A percentile compares a stretch with the other conserved stretches of the same genome.
Evolutionary conservation across 2,113 vertebrate species (phyloP).

Genomic region (Chloroceryle aenea): DNA sequence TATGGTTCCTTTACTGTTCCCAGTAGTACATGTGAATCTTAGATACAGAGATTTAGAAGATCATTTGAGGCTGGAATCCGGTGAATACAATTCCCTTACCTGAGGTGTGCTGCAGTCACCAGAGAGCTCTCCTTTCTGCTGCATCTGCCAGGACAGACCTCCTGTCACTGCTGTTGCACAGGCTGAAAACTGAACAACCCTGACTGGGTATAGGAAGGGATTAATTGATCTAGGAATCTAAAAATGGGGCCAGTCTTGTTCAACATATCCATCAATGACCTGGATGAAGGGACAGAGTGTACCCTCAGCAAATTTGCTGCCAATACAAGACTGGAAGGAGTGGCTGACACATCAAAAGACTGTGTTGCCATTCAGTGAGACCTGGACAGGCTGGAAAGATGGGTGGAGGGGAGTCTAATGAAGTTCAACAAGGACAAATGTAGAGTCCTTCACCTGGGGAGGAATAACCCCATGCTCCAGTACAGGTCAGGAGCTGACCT

Average conservation of each 20-base stretch:
- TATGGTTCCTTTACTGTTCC: neutral
- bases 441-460: no score
- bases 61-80: neutral
- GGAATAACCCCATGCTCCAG: no score
- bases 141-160: neutral
- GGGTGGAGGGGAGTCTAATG: no score
- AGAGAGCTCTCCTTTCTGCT: neutral
- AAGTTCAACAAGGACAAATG: no score
- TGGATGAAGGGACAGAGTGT: no score
- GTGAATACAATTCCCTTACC: neutral
- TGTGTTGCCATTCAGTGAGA: no score
- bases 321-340: no score
- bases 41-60: neutral
- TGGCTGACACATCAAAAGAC: no score
- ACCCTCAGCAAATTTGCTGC: no score
- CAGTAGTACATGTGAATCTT: neutral
- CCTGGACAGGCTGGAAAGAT: no score
- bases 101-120: rapidly evolving
- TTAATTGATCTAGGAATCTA: neutral
- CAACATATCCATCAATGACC: neutral
- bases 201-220: neutral
- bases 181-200: neutral
- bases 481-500: no score
- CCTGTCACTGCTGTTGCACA: neutral
- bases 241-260: neutral